A percentile compares a stretch with the other conserved stretches of the same genome.
These are phyloP conservation scores for Noctua comes DNA, from an alignment of 2,888 invertebrate genomes.

Conservation along the genomic window DNA sequence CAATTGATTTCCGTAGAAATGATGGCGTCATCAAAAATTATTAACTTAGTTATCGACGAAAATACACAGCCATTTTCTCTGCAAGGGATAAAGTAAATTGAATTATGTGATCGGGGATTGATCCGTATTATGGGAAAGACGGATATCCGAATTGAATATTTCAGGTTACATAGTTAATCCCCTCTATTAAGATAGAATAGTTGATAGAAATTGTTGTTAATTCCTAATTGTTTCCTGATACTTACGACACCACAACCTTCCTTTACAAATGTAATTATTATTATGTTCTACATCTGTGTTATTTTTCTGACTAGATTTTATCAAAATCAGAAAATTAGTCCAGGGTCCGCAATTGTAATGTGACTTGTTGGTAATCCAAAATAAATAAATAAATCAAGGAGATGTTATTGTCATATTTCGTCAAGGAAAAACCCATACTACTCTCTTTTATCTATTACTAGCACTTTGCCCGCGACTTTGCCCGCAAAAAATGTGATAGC, in stretches of 20 bases:
- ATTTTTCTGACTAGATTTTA: neutral
- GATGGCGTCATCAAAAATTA: conserved; percentile 80
- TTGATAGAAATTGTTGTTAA: conserved; percentile 50
- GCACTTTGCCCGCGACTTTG: too few relatives aligned
- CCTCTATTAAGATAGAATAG: conserved; percentile 28
- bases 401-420: neutral
- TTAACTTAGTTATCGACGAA: conserved; percentile 81
- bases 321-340: neutral
- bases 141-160: conserved; percentile 72
- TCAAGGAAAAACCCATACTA: neutral
- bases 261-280: neutral
- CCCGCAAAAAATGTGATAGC: too few relatives aligned
- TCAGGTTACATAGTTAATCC: conserved; percentile 54
- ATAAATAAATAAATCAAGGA: neutral
- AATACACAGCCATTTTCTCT: conserved; percentile 81
- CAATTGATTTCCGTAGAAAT: conserved; percentile 73
- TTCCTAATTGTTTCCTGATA: conserved; percentile 13
- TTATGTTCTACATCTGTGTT: neutral
- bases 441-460: neutral
- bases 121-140: conserved; percentile 75
- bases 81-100: conserved; percentile 83
- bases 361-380: too few relatives aligned
- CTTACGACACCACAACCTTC: neutral
- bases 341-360: neutral
- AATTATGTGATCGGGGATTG: conserved; percentile 82